Percentiles rank a stretch among this genome's conserved stretches.
Conservation (phyloP, 2,797 vertebrate species). For the Menidia menidia region DNA sequence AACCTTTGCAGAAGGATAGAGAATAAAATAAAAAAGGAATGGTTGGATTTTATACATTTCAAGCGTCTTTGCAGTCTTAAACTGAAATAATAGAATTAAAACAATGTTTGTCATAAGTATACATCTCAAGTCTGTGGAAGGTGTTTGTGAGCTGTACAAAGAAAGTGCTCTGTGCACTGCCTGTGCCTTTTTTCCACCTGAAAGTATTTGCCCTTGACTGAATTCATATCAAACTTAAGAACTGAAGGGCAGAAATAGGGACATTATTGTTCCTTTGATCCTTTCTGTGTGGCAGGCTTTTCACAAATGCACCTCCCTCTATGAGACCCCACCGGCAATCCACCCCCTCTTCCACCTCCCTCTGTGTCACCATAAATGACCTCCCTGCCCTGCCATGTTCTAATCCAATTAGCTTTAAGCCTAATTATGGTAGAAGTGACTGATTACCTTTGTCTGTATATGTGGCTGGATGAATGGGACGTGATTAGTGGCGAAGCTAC, state of each 20-base stretch:
- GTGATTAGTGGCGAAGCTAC: constrained; percentile 67
- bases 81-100: too few species aligned
- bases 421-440: constrained; percentile 75
- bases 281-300: constrained; percentile 16
- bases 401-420: constrained; percentile 78
- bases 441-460: constrained; percentile 74
- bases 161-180: too few species aligned
- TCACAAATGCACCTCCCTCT: background rate
- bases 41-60: too few species aligned
- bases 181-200: too few species aligned
- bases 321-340: constrained; percentile 18
- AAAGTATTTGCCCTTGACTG: background rate
- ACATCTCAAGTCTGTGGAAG: too few species aligned
- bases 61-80: too few species aligned
- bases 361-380: constrained; percentile 52
- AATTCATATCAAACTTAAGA: background rate
- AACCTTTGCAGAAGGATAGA: constrained; percentile 27
- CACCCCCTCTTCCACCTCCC: constrained; percentile 16
- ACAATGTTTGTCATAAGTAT: too few species aligned
- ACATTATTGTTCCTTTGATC: constrained; percentile 15
- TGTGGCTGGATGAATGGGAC: constrained; percentile 57
- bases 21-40: background rate
- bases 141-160: too few species aligned
- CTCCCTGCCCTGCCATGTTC: constrained; percentile 45
- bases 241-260: background rate